Evolutionary conservation across 2,113 vertebrate species (phyloP), one percentile per base, ranked within the genome.

Genomic region (Clarias batrachus): DNA sequence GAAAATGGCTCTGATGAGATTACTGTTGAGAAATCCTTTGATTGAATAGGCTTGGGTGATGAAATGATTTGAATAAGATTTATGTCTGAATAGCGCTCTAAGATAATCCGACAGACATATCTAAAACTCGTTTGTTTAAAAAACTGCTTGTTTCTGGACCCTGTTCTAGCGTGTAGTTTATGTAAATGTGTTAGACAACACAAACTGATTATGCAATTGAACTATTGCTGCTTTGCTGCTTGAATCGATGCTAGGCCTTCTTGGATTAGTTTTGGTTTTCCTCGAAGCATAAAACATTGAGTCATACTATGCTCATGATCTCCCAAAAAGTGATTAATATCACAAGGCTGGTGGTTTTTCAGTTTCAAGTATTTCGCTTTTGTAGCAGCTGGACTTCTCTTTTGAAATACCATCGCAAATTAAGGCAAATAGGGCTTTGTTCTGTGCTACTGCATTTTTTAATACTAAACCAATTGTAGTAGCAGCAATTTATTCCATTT

Each of bases 331-430:
- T 37, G 56, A 88, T 89, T 81, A 60, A 63, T 56, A 52, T 82
- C 86, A 89, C 71, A 87, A 81, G 63, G 84, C 83, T 41, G 66
- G 68, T 19, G 78, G 77, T 83, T 82, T 82, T 41, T 62, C 60
- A 11, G 2, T 83, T 76, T 89, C 3, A 33, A 21, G 77, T 74
- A 74, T 86, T 83, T 33, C n/a, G 62, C 41, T 37, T 60, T 54
- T 65, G 41, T 60, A n/a, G 37, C 12, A 52, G 82, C 63, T 79
- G 11, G 23, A 79, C 12, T 37, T 83, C 54, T 54, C 77, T 14
- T 59, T 62, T 52, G 41, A 66, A 56, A 59, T 63, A 70, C 4
- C 30, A 83, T 27, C 17, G 6, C 9, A 80, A 66, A 56, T 78
- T 56, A 23, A 74, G 17, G 41, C 65, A 65, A 59, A 77, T 19